Evolutionary conservation across 2,113 vertebrate species (phyloP), one percentile per base, ranked within the genome.

Genomic region (Trematomus loennbergii): DNA sequence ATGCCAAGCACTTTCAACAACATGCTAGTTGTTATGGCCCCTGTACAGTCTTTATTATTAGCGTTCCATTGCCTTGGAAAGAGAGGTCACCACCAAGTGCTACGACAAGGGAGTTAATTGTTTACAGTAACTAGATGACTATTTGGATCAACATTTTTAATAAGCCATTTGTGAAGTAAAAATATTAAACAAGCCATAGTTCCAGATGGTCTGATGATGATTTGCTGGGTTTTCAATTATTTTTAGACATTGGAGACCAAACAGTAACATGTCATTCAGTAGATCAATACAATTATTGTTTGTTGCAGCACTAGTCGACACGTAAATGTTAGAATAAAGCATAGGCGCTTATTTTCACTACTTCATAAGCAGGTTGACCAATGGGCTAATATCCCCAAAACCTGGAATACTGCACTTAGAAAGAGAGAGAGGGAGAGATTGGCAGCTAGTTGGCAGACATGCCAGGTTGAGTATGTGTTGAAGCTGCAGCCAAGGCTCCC

Each of bases 361-460:
- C n/a, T 77, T n/a, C 12, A 50, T 25, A n/a, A 62, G n/a, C 57
- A 70, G 2, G 2, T 20, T 74, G 70, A 63, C 59, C 63, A 64
- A 36, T 12, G 54, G 45, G 15, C 29, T 78, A 66, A 73, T 82
- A 49, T 72, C 36, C 2, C 11, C 69, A 67, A 78, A 66, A 48
- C 61, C 66, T 76, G 22, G 29, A 79, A 63, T 25, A 9, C 64
- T 68, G 82, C 45, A 54, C 52, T 59, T 10, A 12, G 46, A n/a
- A 18, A n/a, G 52, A 53, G 52, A 9, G 43, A 49, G 58, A 7
- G 25, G 25, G 43, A 13, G 36, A 59, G 77, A 72, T 49, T 85
- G 85, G 72, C 86, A 86, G 87, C 69, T 57, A 57, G 68, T 60
- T 83, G 88, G 80, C 83, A 85, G 79, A 79, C 87, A 60, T 74